phyloP scores from a whole-genome alignment of 2,113 vertebrate species.

The Taurulus bubalis region DNA sequence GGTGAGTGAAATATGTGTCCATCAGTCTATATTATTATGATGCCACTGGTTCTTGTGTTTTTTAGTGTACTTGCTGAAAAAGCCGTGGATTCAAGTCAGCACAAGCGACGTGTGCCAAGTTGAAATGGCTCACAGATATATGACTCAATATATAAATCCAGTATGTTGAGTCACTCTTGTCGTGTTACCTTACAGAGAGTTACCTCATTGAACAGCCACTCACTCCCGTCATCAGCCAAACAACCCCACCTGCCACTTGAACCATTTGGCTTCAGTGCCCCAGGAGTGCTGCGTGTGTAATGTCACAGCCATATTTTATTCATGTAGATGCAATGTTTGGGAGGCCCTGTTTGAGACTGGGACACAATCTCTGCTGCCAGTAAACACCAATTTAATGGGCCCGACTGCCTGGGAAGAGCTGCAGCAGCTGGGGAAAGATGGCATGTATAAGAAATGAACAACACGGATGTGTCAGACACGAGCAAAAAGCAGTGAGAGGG shows the following conservation, averaged over 20 bases:
- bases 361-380: slow-evolving; percentile 71
- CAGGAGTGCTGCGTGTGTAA: slow-evolving; percentile 57
- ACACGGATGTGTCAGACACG: slow-evolving; percentile 74
- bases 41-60: background rate
- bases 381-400: slow-evolving; percentile 78
- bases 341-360: slow-evolving; percentile 58
- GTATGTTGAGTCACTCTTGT: slow-evolving; percentile 16
- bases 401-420: slow-evolving; percentile 62
- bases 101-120: background rate
- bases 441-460: slow-evolving; percentile 80
- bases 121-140: background rate
- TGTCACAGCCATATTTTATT: slow-evolving; percentile 75
- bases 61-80: background rate
- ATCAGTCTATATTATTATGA: background rate
- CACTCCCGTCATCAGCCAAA: slow-evolving; percentile 4
- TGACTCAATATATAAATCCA: background rate
- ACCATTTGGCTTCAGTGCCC: slow-evolving; percentile 12
- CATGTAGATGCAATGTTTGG: slow-evolving; percentile 64
- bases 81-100: background rate
- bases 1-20: background rate
- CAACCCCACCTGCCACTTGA: slow-evolving; percentile 29
- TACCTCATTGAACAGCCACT: slow-evolving; percentile 8
- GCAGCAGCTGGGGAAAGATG: slow-evolving; percentile 60
- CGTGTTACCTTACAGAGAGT: slow-evolving; percentile 19
- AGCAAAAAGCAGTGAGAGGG: slow-evolving; percentile 66